Conservation (phyloP, 2,113 vertebrate genomes). For the Vireo altiloquus region DNA sequence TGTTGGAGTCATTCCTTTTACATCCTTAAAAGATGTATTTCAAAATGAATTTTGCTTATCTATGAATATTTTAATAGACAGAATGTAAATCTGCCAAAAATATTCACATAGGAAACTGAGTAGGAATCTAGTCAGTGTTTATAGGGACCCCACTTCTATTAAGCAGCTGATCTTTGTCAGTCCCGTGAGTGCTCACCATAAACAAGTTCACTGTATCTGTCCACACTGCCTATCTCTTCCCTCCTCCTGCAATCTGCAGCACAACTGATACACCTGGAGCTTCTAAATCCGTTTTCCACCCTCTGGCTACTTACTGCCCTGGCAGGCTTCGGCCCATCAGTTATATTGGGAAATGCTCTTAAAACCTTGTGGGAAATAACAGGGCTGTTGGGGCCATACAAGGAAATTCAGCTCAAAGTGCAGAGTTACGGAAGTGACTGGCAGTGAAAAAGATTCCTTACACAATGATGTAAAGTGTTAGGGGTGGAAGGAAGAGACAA, state of each 20-base stretch:
- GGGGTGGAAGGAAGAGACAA: not conserved
- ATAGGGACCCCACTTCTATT: not conserved
- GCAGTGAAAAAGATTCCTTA: not conserved
- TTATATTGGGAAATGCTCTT: not conserved
- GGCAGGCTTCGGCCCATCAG: not conserved
- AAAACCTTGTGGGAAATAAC: not conserved
- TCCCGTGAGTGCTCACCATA: not conserved
- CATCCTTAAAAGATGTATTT: not conserved
- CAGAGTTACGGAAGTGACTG: not conserved
- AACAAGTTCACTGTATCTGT: not conserved
- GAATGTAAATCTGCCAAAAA: not conserved
- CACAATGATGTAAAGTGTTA: not conserved
- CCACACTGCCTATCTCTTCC: not conserved
- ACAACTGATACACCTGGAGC: constrained; percentile 1
- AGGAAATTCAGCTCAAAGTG: not conserved
- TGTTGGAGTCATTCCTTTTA: not conserved
- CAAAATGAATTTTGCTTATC: not conserved
- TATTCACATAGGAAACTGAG: not conserved
- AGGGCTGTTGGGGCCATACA: not conserved
- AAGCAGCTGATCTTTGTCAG: not conserved
- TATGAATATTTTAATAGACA: not conserved
- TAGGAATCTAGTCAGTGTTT: not conserved
- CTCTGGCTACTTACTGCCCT: not conserved
- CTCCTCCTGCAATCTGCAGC: not conserved
- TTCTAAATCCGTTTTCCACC: not conserved